These are phyloP conservation scores for Poecile montanus DNA, from an alignment of 2,797 vertebrate species.

Conservation along the genomic window DNA sequence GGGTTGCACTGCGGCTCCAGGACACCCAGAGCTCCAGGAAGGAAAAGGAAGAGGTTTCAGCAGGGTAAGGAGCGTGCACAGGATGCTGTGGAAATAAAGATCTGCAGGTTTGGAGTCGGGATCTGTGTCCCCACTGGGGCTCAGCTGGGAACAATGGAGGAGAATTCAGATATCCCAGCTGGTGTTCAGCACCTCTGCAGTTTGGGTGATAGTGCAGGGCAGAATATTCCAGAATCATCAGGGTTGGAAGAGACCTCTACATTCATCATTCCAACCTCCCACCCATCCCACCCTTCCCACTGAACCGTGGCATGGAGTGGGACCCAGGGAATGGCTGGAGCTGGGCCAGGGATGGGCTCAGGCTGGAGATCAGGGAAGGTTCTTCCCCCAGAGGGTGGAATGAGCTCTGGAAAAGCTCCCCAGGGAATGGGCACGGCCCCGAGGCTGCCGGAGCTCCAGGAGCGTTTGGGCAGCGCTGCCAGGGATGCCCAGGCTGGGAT, in stretches of 20 bases:
- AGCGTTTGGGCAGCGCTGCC: not conserved
- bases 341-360: not conserved
- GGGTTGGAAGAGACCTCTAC: not conserved
- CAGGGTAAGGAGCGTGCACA: not conserved
- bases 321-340: not conserved
- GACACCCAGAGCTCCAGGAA: not conserved
- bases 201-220: not conserved
- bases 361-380: rapidly evolving
- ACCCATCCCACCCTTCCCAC: no score
- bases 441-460: not conserved
- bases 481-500: not conserved
- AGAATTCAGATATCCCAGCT: not conserved
- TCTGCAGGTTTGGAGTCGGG: no score
- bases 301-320: no score
- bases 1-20: not conserved
- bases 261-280: no score
- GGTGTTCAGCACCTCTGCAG: not conserved
- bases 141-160: not conserved
- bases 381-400: not conserved
- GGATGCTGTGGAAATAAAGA: not conserved
- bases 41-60: not conserved
- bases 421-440: not conserved
- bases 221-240: not conserved
- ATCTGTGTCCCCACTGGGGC: not conserved
- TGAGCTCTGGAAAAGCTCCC: not conserved